phyloP scores from a whole-genome alignment of 2,113 vertebrate genomes.

The Atrichornis clamosus region DNA sequence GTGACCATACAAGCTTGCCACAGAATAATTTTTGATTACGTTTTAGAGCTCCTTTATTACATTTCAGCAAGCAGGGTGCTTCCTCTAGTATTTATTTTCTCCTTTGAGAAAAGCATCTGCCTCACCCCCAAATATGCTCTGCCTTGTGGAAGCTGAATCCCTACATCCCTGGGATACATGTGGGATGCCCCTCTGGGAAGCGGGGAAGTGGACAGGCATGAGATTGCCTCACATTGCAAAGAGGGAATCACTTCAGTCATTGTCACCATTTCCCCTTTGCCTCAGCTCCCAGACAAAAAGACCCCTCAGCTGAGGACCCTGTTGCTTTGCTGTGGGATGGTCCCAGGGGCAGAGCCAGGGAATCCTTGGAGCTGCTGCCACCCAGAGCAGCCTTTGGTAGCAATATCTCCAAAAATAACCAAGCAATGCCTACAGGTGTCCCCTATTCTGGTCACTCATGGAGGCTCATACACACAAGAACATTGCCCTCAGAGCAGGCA shows the following conservation, averaged over 20 bases:
- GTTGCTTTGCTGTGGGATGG: not conserved
- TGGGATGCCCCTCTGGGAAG: not conserved
- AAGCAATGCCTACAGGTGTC: not conserved
- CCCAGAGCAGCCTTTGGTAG: not conserved
- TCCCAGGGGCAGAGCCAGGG: not conserved
- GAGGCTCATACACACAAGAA: not conserved
- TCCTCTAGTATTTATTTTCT: not conserved
- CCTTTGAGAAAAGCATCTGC: not conserved
- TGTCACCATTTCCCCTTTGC: not conserved
- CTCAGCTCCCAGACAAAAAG: not conserved
- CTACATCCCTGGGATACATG: not conserved
- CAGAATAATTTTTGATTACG: not conserved
- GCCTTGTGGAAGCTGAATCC: not conserved
- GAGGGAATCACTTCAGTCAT: not conserved
- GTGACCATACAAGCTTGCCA: not conserved
- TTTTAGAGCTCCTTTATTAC: not conserved
- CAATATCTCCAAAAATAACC: not conserved
- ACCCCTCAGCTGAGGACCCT: not conserved
- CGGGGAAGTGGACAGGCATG: not conserved
- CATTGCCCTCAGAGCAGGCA: rapidly evolving
- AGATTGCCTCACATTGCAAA: not conserved
- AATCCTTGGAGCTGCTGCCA: not conserved
- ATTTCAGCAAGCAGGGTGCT: not conserved
- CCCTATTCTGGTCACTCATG: rapidly evolving
- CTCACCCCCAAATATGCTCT: not conserved